Percentiles rank a stretch among this genome's conserved stretches.
Evolutionary conservation across 2,888 invertebrate species (phyloP).

Genomic region (Caenorhabditis wallacei): DNA sequence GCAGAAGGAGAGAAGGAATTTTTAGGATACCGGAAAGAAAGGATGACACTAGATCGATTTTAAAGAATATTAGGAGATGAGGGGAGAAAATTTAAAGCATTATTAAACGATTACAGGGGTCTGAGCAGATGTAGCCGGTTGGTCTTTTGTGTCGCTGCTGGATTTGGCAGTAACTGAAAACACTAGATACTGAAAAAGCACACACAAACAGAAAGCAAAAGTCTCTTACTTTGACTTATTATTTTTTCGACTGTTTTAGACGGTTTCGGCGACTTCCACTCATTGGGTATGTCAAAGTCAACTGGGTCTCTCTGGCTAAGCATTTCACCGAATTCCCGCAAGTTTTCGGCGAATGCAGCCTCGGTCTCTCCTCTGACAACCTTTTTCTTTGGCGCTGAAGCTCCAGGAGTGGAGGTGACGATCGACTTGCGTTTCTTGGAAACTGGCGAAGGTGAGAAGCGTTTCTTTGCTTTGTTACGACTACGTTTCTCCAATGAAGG

Average conservation of each 20-base stretch:
- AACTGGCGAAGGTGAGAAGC: conserved; percentile 51
- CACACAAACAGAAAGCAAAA: not conserved
- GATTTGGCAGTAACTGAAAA: conserved; percentile 11
- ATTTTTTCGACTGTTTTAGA: not conserved
- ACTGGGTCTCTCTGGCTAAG: not conserved
- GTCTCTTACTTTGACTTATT: not conserved
- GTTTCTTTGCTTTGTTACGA: conserved; percentile 45
- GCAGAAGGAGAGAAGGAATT: not conserved
- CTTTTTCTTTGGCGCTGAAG: not conserved
- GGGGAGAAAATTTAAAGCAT: not conserved
- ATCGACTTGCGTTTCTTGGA: conserved; percentile 45
- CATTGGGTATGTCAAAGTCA: conserved; percentile 30
- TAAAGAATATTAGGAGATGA: not conserved
- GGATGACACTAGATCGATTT: not conserved
- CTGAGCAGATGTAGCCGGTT: conserved; percentile 8
- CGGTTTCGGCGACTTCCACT: conserved; percentile 20
- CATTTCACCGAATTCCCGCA: not conserved
- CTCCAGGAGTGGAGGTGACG: conserved; percentile 1
- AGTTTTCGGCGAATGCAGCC: not conserved
- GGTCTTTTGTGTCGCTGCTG: not conserved
- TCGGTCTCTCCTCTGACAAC: not conserved
- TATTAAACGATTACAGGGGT: conserved; percentile 46
- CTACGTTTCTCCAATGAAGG: conserved; percentile 32
- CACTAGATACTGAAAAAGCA: conserved; percentile 1
- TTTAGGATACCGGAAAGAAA: not conserved